phyloP scores from a whole-genome alignment of 2,797 vertebrate genomes.

The Poeciliopsis paucimaculata region DNA sequence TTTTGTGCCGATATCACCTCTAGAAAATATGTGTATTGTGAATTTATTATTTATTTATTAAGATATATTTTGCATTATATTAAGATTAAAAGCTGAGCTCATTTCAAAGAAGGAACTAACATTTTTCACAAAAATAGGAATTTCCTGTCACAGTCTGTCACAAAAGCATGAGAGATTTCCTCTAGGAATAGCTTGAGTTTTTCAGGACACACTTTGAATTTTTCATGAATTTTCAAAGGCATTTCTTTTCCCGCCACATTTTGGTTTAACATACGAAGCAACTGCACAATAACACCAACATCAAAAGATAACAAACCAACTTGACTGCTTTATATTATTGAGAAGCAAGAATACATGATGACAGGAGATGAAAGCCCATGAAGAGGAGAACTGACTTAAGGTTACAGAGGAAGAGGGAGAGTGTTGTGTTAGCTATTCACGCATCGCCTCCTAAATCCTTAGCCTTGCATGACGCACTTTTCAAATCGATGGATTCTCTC shows the following conservation, averaged over 20 bases:
- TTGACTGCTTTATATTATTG: constrained; percentile 13
- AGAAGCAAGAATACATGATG: constrained; percentile 6
- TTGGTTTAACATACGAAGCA: constrained; percentile 28
- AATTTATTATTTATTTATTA: too few species aligned
- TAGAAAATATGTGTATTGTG: too few species aligned
- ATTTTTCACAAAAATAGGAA: not conserved
- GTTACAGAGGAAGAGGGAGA: not conserved
- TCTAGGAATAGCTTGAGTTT: not conserved
- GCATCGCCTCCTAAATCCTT: constrained; percentile 27
- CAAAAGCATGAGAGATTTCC: not conserved
- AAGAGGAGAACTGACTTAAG: constrained; percentile 21
- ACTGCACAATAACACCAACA: constrained; percentile 21
- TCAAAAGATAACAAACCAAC: constrained; percentile 14
- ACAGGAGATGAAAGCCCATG: constrained; percentile 9
- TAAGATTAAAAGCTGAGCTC: not conserved
- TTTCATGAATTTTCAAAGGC: not conserved
- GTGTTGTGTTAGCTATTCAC: not conserved
- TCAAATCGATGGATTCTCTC: constrained; percentile 45
- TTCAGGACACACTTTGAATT: not conserved
- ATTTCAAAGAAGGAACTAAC: not conserved
- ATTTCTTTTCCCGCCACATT: constrained; percentile 37
- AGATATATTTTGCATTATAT: not conserved
- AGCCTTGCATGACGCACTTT: constrained; percentile 39
- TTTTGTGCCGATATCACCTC: too few species aligned
- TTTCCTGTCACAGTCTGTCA: not conserved